These are phyloP conservation scores for Pollimyrus isidori DNA, from an alignment of 2,113 vertebrate species.

Conservation along the genomic window DNA sequence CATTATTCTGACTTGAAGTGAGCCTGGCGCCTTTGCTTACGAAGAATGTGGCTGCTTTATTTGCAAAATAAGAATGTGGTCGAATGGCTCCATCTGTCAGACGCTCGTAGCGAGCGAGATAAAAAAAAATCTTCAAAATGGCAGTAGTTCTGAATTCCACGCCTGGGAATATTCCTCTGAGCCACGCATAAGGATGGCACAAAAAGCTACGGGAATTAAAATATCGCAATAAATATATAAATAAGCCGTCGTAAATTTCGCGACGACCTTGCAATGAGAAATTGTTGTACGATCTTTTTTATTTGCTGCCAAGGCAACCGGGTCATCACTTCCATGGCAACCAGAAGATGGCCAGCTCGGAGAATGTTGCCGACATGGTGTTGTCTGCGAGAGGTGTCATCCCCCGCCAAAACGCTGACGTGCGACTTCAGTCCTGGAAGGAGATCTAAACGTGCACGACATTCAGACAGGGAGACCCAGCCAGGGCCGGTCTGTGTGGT, in stretches of 20 bases:
- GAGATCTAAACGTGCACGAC: background rate
- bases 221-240: slow-evolving; percentile 8
- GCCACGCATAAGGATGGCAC: background rate
- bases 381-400: background rate
- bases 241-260: background rate
- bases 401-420: background rate
- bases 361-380: background rate
- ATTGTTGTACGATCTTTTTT: background rate
- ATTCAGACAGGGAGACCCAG: background rate
- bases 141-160: background rate
- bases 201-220: background rate
- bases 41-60: background rate
- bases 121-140: background rate
- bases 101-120: background rate
- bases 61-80: background rate
- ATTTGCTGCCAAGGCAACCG: slow-evolving; percentile 23
- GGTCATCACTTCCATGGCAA: slow-evolving; percentile 25
- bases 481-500: background rate
- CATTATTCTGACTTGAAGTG: background rate
- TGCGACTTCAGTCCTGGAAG: background rate
- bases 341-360: slow-evolving; percentile 16
- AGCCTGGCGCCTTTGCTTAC: background rate
- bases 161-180: background rate
- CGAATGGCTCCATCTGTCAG: background rate
- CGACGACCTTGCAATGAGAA: background rate